These are phyloP conservation scores for Papilio protenor DNA, from an alignment of 2,888 invertebrate species.

Conservation along the genomic window DNA sequence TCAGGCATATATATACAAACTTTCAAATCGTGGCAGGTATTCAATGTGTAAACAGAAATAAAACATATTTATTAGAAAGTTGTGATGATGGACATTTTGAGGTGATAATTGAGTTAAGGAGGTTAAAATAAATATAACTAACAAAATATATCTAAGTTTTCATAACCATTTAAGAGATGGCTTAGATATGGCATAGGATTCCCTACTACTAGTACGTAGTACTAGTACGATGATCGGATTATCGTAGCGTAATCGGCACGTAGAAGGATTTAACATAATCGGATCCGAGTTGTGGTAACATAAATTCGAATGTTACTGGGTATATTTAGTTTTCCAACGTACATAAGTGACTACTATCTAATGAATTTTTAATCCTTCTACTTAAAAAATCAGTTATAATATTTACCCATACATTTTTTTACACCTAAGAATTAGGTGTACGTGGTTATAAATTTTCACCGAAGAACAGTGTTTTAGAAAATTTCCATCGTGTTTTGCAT, in stretches of 20 bases:
- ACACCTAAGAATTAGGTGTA: no score
- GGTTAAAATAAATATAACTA: conserved; percentile 7
- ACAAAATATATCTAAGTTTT: not conserved
- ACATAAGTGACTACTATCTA: not conserved
- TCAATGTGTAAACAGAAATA: not conserved
- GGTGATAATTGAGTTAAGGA: conserved; percentile 27
- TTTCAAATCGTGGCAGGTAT: not conserved
- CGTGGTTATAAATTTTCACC: not conserved
- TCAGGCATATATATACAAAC: conserved; percentile 1
- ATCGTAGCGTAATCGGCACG: not conserved
- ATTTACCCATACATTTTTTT: no score
- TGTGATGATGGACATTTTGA: conserved; percentile 28
- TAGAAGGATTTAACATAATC: not conserved
- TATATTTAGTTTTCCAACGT: not conserved
- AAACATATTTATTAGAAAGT: conserved; percentile 32
- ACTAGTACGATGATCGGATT: not conserved
- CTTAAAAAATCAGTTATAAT: no score
- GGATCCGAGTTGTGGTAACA: not conserved
- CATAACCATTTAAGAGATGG: not conserved
- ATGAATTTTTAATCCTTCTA: not conserved
- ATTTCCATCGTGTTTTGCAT: not conserved
- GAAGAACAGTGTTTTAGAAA: not conserved
- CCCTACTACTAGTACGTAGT: not conserved
- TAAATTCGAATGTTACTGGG: not conserved
- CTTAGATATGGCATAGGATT: not conserved